A percentile compares a stretch with the other conserved stretches of the same genome.
These are phyloP conservation scores for Ypsolopha sequella DNA, from an alignment of 2,888 invertebrate species.

Conservation along the genomic window DNA sequence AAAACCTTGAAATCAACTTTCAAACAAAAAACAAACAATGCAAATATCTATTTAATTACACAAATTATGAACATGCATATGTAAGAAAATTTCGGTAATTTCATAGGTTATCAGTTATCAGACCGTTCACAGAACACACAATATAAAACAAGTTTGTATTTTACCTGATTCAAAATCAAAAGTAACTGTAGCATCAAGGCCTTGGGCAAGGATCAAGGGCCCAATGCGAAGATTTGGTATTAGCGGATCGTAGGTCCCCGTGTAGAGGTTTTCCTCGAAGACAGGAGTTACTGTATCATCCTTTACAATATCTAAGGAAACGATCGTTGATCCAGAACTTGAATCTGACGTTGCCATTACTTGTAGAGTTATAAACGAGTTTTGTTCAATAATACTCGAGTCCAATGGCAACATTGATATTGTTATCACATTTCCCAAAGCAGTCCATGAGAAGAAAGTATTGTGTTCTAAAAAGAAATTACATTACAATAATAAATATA, in stretches of 20 bases:
- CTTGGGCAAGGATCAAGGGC: slow-evolving; percentile 31
- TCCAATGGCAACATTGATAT: slow-evolving; percentile 28
- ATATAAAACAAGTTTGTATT: background rate
- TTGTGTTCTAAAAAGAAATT: slow-evolving; percentile 25
- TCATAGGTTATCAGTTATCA: too few species aligned
- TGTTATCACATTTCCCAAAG: slow-evolving; percentile 24
- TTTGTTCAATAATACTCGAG: slow-evolving; percentile 25
- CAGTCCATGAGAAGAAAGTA: slow-evolving; percentile 22
- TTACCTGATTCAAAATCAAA: slow-evolving; percentile 37
- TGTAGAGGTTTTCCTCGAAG: slow-evolving; percentile 33
- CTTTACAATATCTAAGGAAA: slow-evolving; percentile 41
- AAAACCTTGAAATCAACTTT: too few species aligned
- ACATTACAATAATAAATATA: background rate
- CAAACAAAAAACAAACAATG: too few species aligned
- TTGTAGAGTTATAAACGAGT: slow-evolving; percentile 31
- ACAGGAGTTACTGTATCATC: slow-evolving; percentile 39
- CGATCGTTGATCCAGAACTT: slow-evolving; percentile 25
- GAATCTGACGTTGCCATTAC: slow-evolving; percentile 25
- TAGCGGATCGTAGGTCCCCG: slow-evolving; percentile 24
- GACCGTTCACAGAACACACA: too few species aligned
- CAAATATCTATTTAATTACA: too few species aligned
- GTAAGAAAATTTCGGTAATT: too few species aligned
- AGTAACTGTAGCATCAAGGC: slow-evolving; percentile 34
- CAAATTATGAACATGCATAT: too few species aligned
- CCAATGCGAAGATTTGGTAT: slow-evolving; percentile 24